phyloP scores from a whole-genome alignment of 1,140 invertebrate genomes.

The Pogonognathellus flavescens region DNA sequence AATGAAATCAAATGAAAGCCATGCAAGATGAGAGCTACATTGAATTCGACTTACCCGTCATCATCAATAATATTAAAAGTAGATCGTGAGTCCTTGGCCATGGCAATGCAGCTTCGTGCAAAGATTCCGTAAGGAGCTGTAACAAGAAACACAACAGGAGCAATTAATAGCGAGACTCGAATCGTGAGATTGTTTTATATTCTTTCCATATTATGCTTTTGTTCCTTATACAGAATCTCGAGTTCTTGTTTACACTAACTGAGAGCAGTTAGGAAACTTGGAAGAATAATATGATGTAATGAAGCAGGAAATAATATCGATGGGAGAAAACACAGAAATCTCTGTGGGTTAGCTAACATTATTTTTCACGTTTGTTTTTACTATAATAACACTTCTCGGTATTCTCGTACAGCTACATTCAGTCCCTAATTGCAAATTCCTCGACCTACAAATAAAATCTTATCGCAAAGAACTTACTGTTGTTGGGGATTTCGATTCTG shows the following conservation, averaged over 20 bases:
- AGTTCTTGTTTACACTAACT: constrained; percentile 1
- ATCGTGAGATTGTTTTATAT: constrained; percentile 13
- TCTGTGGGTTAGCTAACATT: constrained; percentile 1
- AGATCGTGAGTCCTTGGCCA: constrained; percentile 96
- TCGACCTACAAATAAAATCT: constrained; percentile 6
- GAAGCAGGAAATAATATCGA: constrained; percentile 42
- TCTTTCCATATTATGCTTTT: constrained; percentile 8
- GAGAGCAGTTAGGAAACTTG: neutral
- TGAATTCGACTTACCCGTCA: constrained; percentile 79
- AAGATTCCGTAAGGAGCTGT: constrained; percentile 95
- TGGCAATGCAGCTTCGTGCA: constrained; percentile 93
- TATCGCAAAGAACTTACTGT: constrained; percentile 79
- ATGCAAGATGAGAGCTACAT: neutral
- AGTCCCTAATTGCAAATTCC: neutral
- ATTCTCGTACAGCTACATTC: neutral
- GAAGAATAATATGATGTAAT: constrained; percentile 18
- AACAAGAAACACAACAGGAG: constrained; percentile 67
- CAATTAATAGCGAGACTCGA: constrained; percentile 43
- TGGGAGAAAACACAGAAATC: constrained; percentile 21
- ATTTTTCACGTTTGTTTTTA: constrained; percentile 31
- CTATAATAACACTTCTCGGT: too few relatives aligned
- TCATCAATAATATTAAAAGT: constrained; percentile 97
- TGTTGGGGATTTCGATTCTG: constrained; percentile 95
- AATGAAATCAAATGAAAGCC: constrained; percentile 33
- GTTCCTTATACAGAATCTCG: neutral